A percentile compares a stretch with the other conserved stretches of the same genome.
phyloP scores from a whole-genome alignment of 1,140 invertebrate species.

The Calephelis virginiensis region DNA sequence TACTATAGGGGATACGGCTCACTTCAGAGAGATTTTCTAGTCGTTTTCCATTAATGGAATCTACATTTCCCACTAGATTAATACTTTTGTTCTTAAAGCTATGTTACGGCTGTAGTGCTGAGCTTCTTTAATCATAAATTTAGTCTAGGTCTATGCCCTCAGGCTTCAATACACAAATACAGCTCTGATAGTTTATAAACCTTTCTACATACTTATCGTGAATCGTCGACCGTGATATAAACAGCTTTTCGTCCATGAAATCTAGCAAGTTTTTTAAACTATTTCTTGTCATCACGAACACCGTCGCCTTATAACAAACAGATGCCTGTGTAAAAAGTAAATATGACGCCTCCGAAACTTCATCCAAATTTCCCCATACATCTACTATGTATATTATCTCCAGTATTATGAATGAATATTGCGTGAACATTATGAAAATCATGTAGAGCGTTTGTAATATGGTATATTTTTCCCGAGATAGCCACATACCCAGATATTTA shows the following conservation, averaged over 20 bases:
- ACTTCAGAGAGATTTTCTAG: too few relatives aligned
- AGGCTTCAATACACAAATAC: too few relatives aligned
- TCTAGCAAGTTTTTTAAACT: slow-evolving; percentile 40
- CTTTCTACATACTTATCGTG: slow-evolving; percentile 45
- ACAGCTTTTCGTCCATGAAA: slow-evolving; percentile 45
- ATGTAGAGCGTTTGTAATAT: slow-evolving; percentile 38
- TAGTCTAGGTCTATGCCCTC: too few relatives aligned
- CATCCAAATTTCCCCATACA: slow-evolving; percentile 58
- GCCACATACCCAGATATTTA: slow-evolving; percentile 48
- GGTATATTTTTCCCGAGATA: slow-evolving; percentile 30
- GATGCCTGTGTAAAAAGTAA: slow-evolving; percentile 62
- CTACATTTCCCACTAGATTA: too few relatives aligned
- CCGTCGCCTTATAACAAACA: slow-evolving; percentile 55
- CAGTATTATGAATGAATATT: slow-evolving; percentile 55
- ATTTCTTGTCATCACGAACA: slow-evolving; percentile 47
- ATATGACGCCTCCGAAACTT: slow-evolving; percentile 56
- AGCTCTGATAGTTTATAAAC: too few relatives aligned
- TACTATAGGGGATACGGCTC: too few relatives aligned
- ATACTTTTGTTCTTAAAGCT: too few relatives aligned
- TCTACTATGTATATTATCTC: slow-evolving; percentile 55
- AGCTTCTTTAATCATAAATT: too few relatives aligned
- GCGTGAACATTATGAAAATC: slow-evolving; percentile 42
- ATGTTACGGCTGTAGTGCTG: too few relatives aligned
- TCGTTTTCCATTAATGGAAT: too few relatives aligned
- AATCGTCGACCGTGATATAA: slow-evolving; percentile 38